Percentiles rank a stretch among this genome's conserved stretches.
phyloP scores from a whole-genome alignment of 2,888 invertebrate genomes.

The Lithophane leautieri region DNA sequence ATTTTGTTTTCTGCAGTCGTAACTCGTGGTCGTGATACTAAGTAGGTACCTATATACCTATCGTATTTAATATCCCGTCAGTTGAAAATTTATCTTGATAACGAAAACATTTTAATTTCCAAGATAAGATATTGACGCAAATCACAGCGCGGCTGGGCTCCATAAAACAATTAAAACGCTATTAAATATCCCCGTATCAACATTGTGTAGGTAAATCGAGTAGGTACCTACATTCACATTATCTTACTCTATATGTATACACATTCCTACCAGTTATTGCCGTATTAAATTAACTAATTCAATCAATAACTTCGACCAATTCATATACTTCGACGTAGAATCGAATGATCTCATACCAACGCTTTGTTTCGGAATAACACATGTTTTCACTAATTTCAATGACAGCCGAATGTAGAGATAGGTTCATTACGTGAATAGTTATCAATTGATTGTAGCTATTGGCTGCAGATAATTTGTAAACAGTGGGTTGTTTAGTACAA shows the following conservation, averaged over 20 bases:
- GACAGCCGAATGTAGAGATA: constrained; percentile 48
- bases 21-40: not conserved
- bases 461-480: constrained; percentile 86
- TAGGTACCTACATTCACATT: not conserved
- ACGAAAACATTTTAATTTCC: constrained; percentile 47
- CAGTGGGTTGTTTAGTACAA: constrained; percentile 82
- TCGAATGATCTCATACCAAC: constrained; percentile 31
- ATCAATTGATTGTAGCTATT: constrained; percentile 80
- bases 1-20: not conserved
- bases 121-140: constrained; percentile 62
- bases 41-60: not conserved
- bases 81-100: constrained; percentile 36
- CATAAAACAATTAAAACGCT: constrained; percentile 17
- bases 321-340: not conserved
- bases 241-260: not conserved
- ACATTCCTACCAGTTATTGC: not conserved
- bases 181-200: not conserved
- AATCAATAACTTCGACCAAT: not conserved
- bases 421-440: constrained; percentile 64
- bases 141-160: constrained; percentile 34
- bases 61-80: not conserved
- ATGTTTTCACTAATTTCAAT: constrained; percentile 48
- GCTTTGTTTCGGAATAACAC: constrained; percentile 31
- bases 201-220: not conserved
- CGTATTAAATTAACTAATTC: not conserved